Percentiles rank a stretch among this genome's conserved stretches.
Conservation (phyloP, 2,113 vertebrate genomes). For the Scomber japonicus region DNA sequence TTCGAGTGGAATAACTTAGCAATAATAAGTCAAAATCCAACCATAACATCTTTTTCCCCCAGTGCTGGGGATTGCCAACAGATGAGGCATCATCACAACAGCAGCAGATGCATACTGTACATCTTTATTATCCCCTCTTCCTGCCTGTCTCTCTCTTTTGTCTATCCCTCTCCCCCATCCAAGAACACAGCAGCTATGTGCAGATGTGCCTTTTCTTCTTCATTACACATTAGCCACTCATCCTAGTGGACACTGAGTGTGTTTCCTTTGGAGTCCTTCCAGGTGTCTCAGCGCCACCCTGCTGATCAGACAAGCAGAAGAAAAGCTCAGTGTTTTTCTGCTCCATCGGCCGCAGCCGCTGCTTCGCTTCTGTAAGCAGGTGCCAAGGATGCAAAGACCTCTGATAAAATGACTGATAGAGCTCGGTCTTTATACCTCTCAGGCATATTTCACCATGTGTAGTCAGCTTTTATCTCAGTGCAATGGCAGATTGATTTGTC, state of each 20-base stretch:
- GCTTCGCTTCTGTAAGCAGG: conserved; percentile 83
- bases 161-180: conserved; percentile 5
- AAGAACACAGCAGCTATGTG: conserved; percentile 62
- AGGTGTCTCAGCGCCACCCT: conserved; percentile 76
- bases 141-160: conserved; percentile 3
- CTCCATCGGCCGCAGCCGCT: conserved; percentile 84
- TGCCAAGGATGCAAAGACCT: conserved; percentile 52
- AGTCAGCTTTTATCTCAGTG: background rate
- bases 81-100: background rate
- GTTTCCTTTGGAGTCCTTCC: conserved; percentile 80
- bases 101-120: conserved; percentile 25
- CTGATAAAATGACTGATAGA: background rate
- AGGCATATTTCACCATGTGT: background rate
- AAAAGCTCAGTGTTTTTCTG: conserved; percentile 91
- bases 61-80: background rate
- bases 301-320: conserved; percentile 85
- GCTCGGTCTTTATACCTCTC: background rate
- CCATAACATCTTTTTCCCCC: background rate
- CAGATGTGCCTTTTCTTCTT: conserved; percentile 84
- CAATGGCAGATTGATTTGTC: too few species aligned
- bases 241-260: conserved; percentile 41
- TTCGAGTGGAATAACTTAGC: too few species aligned
- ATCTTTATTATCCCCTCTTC: conserved; percentile 20
- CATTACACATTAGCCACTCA: conserved; percentile 80
- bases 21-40: background rate